A percentile compares a stretch with the other conserved stretches of the same genome.
Evolutionary conservation across 2,888 invertebrate genomes (phyloP).

Genomic region (Epinotia ramella): DNA sequence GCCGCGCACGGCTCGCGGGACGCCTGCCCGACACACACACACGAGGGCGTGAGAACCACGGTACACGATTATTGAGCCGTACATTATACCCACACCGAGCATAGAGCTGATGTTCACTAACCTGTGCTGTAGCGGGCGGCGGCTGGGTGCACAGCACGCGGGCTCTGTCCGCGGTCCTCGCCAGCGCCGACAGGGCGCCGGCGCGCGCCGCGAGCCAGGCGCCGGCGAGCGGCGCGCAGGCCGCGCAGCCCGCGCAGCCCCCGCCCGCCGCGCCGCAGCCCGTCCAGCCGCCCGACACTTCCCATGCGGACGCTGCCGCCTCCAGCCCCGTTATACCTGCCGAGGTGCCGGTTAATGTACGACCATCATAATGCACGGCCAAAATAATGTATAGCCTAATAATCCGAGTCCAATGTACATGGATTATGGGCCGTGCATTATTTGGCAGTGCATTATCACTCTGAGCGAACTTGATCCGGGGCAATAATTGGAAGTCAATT

Average conservation of each 20-base stretch:
- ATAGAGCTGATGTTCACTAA: too few species aligned
- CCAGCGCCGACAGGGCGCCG: conserved; percentile 88
- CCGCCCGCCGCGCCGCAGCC: conserved; percentile 57
- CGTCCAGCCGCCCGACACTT: conserved; percentile 62
- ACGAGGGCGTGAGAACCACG: too few species aligned
- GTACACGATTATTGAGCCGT: too few species aligned
- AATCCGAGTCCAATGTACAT: too few species aligned
- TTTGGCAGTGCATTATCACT: too few species aligned
- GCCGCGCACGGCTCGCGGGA: conserved; percentile 68
- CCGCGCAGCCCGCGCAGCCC: conserved; percentile 62
- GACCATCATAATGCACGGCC: too few species aligned
- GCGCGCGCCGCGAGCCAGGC: conserved; percentile 87
- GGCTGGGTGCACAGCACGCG: conserved; percentile 94
- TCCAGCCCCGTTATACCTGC: conserved; percentile 68
- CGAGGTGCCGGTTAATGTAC: too few species aligned
- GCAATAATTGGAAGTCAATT: too few species aligned
- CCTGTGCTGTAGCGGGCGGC: conserved; percentile 95
- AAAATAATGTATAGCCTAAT: too few species aligned
- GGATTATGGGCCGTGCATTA: too few species aligned
- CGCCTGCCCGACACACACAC: conserved; percentile 55
- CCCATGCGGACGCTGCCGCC: conserved; percentile 65
- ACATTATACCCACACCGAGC: too few species aligned
- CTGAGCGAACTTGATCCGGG: too few species aligned
- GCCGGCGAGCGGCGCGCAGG: conserved; percentile 57
- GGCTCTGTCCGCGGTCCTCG: conserved; percentile 85